Conservation (phyloP, 1,140 invertebrate species). For the Cataglyphis hispanica region DNA sequence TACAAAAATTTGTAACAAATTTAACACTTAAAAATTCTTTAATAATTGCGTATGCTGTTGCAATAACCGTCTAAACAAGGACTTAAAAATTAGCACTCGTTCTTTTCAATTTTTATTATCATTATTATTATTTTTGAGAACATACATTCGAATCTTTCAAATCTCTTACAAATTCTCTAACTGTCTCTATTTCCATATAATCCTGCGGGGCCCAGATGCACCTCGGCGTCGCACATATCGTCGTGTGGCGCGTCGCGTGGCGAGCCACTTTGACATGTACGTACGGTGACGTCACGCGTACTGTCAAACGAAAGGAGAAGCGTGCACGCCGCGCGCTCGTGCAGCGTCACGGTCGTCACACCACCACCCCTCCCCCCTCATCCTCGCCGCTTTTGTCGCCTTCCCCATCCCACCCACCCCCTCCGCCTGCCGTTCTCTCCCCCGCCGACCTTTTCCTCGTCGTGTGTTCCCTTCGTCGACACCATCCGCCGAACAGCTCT, state of each 20-base stretch:
- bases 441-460: slow-evolving; percentile 9
- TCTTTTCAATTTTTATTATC: background rate
- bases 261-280: slow-evolving; percentile 14
- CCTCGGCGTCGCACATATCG: background rate
- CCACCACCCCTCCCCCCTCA: background rate
- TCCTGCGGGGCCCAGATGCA: too few species aligned
- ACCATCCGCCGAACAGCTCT: slow-evolving; percentile 29
- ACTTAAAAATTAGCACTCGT: background rate
- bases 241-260: background rate
- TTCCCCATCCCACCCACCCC: background rate
- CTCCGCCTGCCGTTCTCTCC: background rate
- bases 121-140: too few species aligned
- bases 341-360: slow-evolving; percentile 38
- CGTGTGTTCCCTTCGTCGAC: slow-evolving; percentile 10
- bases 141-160: background rate
- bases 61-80: background rate
- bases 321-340: slow-evolving; percentile 48
- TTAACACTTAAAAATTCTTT: background rate
- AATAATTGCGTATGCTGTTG: background rate
- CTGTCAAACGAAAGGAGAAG: slow-evolving; percentile 54
- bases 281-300: slow-evolving; percentile 39
- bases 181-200: too few species aligned
- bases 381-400: too few species aligned
- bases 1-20: background rate
- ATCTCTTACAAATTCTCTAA: background rate